These are phyloP conservation scores for Lordiphosa andalusiaca DNA, from an alignment of 2,888 invertebrate genomes.

Conservation along the genomic window DNA sequence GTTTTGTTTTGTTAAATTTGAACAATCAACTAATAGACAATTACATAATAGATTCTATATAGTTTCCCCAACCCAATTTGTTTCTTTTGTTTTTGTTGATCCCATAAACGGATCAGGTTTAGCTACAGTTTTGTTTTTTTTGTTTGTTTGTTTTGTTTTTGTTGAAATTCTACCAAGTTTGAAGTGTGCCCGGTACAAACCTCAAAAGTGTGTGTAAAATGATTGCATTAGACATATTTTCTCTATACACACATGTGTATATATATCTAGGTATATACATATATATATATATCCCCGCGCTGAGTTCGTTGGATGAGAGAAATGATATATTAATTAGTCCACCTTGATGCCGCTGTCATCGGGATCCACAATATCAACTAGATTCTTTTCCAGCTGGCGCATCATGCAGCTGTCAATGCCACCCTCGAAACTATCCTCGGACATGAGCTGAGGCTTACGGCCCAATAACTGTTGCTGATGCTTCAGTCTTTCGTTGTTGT, in stretches of 20 bases:
- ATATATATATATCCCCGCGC: conserved; percentile 13
- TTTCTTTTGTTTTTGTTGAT: conserved; percentile 22
- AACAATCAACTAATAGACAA: conserved; percentile 58
- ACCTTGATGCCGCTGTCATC: conserved; percentile 77
- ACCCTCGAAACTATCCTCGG: conserved; percentile 69
- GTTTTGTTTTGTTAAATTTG: conserved; percentile 28
- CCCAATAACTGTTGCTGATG: conserved; percentile 36
- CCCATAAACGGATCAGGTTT: conserved; percentile 52
- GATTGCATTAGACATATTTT: conserved; percentile 41
- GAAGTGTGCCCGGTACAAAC: conserved; percentile 63
- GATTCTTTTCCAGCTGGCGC: conserved; percentile 84
- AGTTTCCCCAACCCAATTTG: conserved; percentile 54
- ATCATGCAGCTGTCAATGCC: conserved; percentile 85
- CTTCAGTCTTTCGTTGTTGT: conserved; percentile 46
- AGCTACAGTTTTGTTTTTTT: conserved; percentile 34
- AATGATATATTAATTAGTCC: conserved; percentile 46
- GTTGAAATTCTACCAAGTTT: conserved; percentile 54
- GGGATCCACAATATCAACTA: conserved; percentile 81
- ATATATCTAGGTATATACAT: not conserved
- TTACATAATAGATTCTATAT: conserved; percentile 60
- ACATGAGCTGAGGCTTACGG: conserved; percentile 49
- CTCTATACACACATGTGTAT: conserved; percentile 2
- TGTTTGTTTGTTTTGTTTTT: conserved; percentile 33
- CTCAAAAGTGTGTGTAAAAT: conserved; percentile 52
- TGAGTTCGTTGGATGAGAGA: conserved; percentile 11